phyloP scores from a whole-genome alignment of 2,797 vertebrate species.

The Xenentodon cancila region DNA sequence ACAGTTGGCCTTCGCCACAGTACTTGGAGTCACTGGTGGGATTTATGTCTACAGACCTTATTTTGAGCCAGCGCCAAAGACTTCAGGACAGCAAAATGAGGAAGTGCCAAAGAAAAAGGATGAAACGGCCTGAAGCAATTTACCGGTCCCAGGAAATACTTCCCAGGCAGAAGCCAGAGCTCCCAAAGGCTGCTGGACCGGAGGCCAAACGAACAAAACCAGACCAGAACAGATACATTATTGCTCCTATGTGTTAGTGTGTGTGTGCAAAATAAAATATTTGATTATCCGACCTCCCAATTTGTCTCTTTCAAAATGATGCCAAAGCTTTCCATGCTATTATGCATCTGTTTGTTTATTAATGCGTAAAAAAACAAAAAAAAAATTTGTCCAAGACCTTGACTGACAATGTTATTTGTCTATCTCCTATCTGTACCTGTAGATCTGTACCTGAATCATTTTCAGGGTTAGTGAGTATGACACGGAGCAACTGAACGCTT shows the following conservation, averaged over 20 bases:
- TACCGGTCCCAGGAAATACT: slow-evolving; percentile 7
- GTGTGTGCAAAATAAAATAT: slow-evolving; percentile 40
- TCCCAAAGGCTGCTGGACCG: slow-evolving; percentile 19
- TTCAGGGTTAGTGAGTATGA: too few species aligned
- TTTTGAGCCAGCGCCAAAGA: slow-evolving; percentile 72
- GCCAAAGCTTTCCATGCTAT: neutral
- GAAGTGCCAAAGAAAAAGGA: slow-evolving; percentile 49
- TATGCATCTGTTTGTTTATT: neutral
- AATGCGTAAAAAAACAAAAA: neutral
- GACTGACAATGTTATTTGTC: too few species aligned
- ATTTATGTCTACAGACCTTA: slow-evolving; percentile 90
- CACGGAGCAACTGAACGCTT: too few species aligned
- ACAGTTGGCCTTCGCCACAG: slow-evolving; percentile 76
- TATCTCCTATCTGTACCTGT: too few species aligned
- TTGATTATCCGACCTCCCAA: slow-evolving; percentile 10
- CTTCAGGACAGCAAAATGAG: slow-evolving; percentile 32
- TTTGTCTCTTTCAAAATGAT: slow-evolving; percentile 12
- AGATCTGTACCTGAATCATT: too few species aligned
- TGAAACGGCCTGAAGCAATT: slow-evolving; percentile 34
- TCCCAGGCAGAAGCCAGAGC: slow-evolving; percentile 7
- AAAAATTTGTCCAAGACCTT: neutral
- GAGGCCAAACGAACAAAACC: slow-evolving; percentile 1
- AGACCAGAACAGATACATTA: slow-evolving; percentile 11
- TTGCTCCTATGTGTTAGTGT: neutral
- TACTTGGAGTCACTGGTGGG: slow-evolving; percentile 87